Evolutionary conservation across 2,113 vertebrate genomes (phyloP), one percentile per base, ranked within the genome.

Genomic region (Atlantisia rogersi): DNA sequence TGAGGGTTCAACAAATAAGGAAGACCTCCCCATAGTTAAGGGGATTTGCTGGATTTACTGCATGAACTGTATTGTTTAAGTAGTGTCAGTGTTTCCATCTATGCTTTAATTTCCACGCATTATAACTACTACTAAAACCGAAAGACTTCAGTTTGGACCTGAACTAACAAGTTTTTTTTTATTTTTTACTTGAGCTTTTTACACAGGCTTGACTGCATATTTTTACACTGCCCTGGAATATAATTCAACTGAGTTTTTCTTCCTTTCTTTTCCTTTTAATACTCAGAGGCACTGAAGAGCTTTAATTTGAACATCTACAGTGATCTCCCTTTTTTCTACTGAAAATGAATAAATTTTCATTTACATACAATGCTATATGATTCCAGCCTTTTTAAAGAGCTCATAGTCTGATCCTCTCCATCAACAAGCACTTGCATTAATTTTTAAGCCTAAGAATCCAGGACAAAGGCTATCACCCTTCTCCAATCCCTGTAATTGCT

Each of bases 361-460:
- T 86, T 94, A 26, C 74, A 86, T 80, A 70, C 52, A 79, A 59
- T 35, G 40, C 20, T 40, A 42, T 78, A 64, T 44, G 12, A 92
- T 76, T 96, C 74, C 48, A 68, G 58, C n/a, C 15, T 88, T 94
- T 81, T 77, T 46, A 88, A 86, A 91, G n/a, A 94, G 31, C 53
- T 76, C 0, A 0, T 42, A 84, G 53, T 15, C 77, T 77, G 69
- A 82, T 89, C n/a, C 19, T 26, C 46, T 76, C 44, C 58, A 58
- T 35, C 26, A 55, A 62, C 44, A 92, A 68, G 17, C 9, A 53
- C 76, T 69, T 31, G 25, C 25, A 46, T 76, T 95, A 84, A 59
- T 69, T 94, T 89, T 89, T 82, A 79, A 86, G 59, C 31, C 29
- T 74, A 44, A 22, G 58, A 91, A 95, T 87, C 35, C 80, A 55